A percentile compares a stretch with the other conserved stretches of the same genome.
These are phyloP conservation scores for Danio tinwini DNA, from an alignment of 2,797 vertebrate species.

Conservation along the genomic window DNA sequence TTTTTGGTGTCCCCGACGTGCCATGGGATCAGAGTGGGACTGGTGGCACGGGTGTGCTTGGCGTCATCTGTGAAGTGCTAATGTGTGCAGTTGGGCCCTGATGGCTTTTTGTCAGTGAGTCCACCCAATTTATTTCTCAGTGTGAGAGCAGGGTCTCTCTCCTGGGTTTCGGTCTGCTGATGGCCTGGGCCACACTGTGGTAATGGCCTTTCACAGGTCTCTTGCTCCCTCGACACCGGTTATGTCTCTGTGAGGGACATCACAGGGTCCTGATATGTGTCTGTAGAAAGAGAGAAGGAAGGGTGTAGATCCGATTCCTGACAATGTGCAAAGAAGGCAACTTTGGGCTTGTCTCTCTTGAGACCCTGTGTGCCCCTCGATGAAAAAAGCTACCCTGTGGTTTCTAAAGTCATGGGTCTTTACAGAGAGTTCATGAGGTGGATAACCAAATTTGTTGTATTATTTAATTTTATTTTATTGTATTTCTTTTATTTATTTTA, in stretches of 20 bases:
- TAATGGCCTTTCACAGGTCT: constrained; percentile 72
- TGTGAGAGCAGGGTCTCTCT: constrained; percentile 64
- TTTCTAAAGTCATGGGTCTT: constrained; percentile 18
- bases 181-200: constrained; percentile 73
- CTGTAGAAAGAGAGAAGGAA: constrained; percentile 51
- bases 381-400: background rate
- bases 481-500: background rate
- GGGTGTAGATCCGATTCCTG: constrained; percentile 50
- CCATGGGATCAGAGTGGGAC: constrained; percentile 62
- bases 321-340: constrained; percentile 58
- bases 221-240: constrained; percentile 59
- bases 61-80: constrained; percentile 78
- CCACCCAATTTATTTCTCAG: constrained; percentile 69
- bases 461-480: background rate
- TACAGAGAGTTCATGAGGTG: constrained; percentile 4
- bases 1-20: constrained; percentile 57
- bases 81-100: constrained; percentile 79
- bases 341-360: constrained; percentile 37
- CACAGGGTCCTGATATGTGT: constrained; percentile 33
- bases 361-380: constrained; percentile 33
- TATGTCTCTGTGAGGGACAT: constrained; percentile 31
- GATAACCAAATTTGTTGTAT: background rate
- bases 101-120: constrained; percentile 66
- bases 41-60: constrained; percentile 65
- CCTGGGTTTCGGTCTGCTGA: constrained; percentile 76